Conservation (phyloP, 2,888 invertebrate species). For the Drosophila borborema region DNA sequence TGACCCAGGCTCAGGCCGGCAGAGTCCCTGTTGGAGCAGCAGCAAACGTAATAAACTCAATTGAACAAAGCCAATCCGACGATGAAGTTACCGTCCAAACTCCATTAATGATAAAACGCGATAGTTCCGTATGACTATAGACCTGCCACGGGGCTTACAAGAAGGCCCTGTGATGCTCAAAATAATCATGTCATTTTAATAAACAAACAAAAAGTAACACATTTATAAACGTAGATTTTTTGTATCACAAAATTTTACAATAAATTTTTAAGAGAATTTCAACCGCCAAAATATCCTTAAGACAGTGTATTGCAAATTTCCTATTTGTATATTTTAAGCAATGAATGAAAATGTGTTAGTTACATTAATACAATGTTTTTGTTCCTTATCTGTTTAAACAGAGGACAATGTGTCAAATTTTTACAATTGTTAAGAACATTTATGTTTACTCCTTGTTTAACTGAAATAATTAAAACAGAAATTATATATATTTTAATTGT, state of each 20-base stretch:
- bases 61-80: conserved; percentile 84
- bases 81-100: conserved; percentile 88
- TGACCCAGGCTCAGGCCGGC: conserved; percentile 83
- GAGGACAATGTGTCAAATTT: conserved; percentile 52
- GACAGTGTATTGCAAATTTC: conserved; percentile 27
- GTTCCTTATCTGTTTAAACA: conserved; percentile 49
- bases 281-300: conserved; percentile 41
- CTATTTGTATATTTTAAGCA: conserved; percentile 21
- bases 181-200: conserved; percentile 46
- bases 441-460: conserved; percentile 20
- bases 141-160: conserved; percentile 84
- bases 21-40: conserved; percentile 81
- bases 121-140: conserved; percentile 88
- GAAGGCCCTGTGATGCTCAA: conserved; percentile 83
- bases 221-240: conserved; percentile 49
- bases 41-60: conserved; percentile 61
- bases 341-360: conserved; percentile 25
- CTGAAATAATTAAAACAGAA: conserved; percentile 11
- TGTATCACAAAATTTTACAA: conserved; percentile 53
- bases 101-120: conserved; percentile 88
- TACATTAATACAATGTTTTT: conserved; percentile 35
- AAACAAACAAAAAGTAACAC: conserved; percentile 28
- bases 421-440: conserved; percentile 20
- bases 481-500: not conserved
- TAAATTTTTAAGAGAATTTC: conserved; percentile 39